Percentiles rank a stretch among this genome's conserved stretches.
These are phyloP conservation scores for Peucedramus taeniatus DNA, from an alignment of 2,113 vertebrate genomes.

Conservation along the genomic window DNA sequence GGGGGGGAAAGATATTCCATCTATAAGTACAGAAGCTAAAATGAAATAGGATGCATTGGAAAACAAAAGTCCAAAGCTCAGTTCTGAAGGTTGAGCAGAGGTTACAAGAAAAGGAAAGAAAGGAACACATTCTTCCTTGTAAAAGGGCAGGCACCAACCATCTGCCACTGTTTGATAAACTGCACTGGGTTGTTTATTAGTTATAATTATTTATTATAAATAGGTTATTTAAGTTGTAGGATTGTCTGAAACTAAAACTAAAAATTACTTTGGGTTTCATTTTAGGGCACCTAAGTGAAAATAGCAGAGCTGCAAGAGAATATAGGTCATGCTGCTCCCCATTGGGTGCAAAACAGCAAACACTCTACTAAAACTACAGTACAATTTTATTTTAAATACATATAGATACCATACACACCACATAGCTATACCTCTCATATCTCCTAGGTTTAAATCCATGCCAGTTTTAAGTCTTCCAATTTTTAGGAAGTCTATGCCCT, in stretches of 20 bases:
- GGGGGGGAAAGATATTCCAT: background rate
- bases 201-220: no score
- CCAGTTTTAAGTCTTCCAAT: background rate
- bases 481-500: background rate
- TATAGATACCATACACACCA: background rate
- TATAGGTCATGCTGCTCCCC: constrained; percentile 10
- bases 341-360: background rate
- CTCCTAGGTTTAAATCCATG: background rate
- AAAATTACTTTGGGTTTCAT: background rate
- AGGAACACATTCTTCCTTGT: background rate
- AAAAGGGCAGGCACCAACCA: background rate
- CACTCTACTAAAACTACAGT: background rate
- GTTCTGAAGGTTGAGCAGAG: background rate
- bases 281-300: constrained; percentile 23
- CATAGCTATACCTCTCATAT: fast-evolving
- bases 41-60: background rate
- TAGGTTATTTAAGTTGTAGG: background rate
- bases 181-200: background rate
- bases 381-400: background rate
- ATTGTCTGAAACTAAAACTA: background rate
- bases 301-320: background rate
- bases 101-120: background rate
- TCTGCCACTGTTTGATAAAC: background rate
- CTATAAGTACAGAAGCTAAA: background rate
- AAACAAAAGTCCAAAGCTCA: background rate